Percentiles rank a stretch among this genome's conserved stretches.
Conservation (phyloP, 92 coral and sea anemone species). For the Ricordea florida region DNA sequence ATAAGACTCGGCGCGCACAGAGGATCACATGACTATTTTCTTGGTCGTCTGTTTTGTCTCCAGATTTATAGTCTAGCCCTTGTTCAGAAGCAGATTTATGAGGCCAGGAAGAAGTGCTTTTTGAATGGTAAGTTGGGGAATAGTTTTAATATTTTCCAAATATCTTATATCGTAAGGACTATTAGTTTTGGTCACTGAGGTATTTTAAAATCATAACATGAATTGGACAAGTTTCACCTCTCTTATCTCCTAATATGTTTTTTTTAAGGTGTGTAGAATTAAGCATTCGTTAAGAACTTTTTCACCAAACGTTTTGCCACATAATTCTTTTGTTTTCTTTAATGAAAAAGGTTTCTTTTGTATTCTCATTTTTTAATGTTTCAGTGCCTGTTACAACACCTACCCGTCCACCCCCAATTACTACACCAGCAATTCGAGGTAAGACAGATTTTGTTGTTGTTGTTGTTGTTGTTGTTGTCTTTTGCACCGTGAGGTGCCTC, state of each 20-base stretch:
- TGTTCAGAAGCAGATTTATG: slow-evolving; percentile 7
- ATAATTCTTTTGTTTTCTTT: too few relatives aligned
- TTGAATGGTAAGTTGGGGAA: slow-evolving; percentile 43
- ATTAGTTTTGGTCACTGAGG: too few relatives aligned
- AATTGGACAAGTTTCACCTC: too few relatives aligned
- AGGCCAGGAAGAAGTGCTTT: slow-evolving; percentile 48
- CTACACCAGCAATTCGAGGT: slow-evolving; percentile 52
- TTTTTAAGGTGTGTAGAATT: too few relatives aligned
- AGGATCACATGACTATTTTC: slow-evolving; percentile 54
- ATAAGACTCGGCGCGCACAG: slow-evolving; percentile 60
- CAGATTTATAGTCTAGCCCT: slow-evolving; percentile 50
- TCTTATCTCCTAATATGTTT: too few relatives aligned
- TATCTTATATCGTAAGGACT: too few relatives aligned
- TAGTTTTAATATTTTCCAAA: too few relatives aligned
- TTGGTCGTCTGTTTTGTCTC: slow-evolving; percentile 66
- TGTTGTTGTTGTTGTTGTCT: neutral
- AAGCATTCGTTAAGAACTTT: too few relatives aligned
- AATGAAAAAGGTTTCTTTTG: too few relatives aligned
- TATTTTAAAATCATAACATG: too few relatives aligned
- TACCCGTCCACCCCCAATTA: slow-evolving; percentile 24
- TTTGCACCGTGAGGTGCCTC: too few relatives aligned
- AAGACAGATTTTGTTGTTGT: neutral
- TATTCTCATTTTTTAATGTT: neutral
- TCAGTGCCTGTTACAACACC: neutral
- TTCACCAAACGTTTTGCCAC: too few relatives aligned